These are phyloP conservation scores for Odontocolon sp. DNA, from an alignment of 2,888 invertebrate genomes.

Conservation along the genomic window DNA sequence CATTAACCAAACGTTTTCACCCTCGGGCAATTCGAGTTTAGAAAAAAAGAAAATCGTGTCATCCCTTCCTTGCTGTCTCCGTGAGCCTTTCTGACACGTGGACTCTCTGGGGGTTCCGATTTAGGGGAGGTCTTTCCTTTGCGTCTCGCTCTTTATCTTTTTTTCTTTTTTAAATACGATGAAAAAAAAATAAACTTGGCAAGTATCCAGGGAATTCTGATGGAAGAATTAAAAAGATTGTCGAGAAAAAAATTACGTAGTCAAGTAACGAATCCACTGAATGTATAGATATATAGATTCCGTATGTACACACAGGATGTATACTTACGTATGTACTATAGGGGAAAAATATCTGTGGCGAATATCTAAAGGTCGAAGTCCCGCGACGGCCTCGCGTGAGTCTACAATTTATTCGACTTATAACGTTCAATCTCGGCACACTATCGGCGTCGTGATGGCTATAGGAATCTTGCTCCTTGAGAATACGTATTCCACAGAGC, in stretches of 20 bases:
- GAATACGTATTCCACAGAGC: slow-evolving; percentile 33
- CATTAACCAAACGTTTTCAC: slow-evolving; percentile 23
- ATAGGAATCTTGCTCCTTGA: slow-evolving; percentile 51
- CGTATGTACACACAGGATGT: too few species aligned
- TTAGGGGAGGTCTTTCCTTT: background rate
- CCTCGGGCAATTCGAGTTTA: background rate
- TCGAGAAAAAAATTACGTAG: slow-evolving; percentile 4
- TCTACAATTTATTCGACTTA: slow-evolving; percentile 54
- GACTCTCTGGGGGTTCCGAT: slow-evolving; percentile 2
- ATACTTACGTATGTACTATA: background rate
- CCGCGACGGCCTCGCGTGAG: slow-evolving; percentile 45
- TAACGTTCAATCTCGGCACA: slow-evolving; percentile 55
- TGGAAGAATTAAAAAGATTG: background rate
- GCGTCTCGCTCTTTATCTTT: background rate
- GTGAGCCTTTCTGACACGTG: background rate
- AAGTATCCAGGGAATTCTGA: slow-evolving; percentile 23
- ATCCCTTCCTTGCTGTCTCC: background rate
- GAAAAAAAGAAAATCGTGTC: slow-evolving; percentile 13
- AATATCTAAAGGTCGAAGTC: slow-evolving; percentile 46
- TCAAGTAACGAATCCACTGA: background rate
- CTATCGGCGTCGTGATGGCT: slow-evolving; percentile 43
- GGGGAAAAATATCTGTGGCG: slow-evolving; percentile 2
- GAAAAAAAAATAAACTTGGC: slow-evolving; percentile 29
- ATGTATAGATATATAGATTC: background rate
- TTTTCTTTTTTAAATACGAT: background rate